Base-by-base conservation (phyloP, 2,888 invertebrate genomes). In the Drosophila merina region DNA sequence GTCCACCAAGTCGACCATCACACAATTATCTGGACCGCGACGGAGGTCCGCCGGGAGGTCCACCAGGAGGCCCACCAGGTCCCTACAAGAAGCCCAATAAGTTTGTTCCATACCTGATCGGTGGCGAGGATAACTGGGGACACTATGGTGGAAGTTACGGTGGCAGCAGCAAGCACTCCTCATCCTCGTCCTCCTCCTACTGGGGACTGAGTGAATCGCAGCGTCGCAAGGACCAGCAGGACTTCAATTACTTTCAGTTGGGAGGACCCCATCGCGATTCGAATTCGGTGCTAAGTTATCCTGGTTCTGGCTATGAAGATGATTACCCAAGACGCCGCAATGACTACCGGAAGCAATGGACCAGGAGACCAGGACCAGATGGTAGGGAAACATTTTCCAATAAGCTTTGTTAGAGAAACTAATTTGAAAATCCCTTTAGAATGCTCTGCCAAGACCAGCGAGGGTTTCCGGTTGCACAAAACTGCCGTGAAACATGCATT, bases 401-500 rank as follows among this genome's bases (percentile, higher is more conserved):
- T 0, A 9, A 6, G 3, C 1, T 12, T 25, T 2, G 1, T 9
- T 4, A 12, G 0, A 1, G 14, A 0, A 2, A 6, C 8, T n/a
- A 0, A 10, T 10, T 12, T 1, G 10, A 31, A 14, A 1, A 10
- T 4, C 88, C 0, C 9, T 3, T 0, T 12, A 95, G 96, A 96
- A 83, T 97, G 97, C 81, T 96, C 96, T 0, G 93, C 96, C 0
- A 94, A 95, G 75, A 94, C 95, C 1, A 94, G 95, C 1, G 94
- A 95, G 4, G 96, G 97, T 0, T 96, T 96, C 92, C 94, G 95
- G 1, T 89, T 97, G 25, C 93, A 94, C 36, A 94, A 95, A 69
- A 93, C 93, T 0, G 94, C 95, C 3, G 93, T 96, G 1, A 93
- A 95, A 56, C 93, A 95, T 58, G 94, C 95, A 0, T 92, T 93